A percentile compares a stretch with the other conserved stretches of the same genome.
These are phyloP conservation scores for Sphenodon punctatus DNA, from an alignment of 2,797 vertebrate species.

Conservation along the genomic window DNA sequence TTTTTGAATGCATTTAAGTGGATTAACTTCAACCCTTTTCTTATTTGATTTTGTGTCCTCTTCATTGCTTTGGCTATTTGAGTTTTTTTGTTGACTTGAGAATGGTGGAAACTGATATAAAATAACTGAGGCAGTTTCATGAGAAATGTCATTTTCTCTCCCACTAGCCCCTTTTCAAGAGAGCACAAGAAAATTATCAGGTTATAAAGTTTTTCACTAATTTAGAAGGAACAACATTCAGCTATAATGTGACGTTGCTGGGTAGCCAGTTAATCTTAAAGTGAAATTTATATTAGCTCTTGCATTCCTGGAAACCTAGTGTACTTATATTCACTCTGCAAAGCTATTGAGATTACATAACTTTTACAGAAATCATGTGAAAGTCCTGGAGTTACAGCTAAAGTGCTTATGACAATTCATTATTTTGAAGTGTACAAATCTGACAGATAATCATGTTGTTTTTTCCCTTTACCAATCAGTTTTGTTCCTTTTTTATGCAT, in stretches of 20 bases:
- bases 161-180: conserved; percentile 14
- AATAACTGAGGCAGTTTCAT: background rate
- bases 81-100: too few relatives aligned
- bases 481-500: background rate
- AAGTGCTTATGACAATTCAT: background rate
- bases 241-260: conserved; percentile 27
- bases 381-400: background rate
- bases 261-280: conserved; percentile 41
- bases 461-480: background rate
- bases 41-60: conserved; percentile 10
- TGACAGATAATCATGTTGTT: background rate
- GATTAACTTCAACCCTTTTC: background rate
- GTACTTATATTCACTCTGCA: background rate
- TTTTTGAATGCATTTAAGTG: conserved; percentile 1
- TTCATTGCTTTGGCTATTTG: too few relatives aligned
- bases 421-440: background rate
- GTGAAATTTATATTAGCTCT: conserved; percentile 5
- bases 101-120: too few relatives aligned
- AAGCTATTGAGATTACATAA: background rate
- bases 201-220: conserved; percentile 17
- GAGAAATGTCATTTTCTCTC: conserved; percentile 12
- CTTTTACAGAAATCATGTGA: background rate
- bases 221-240: background rate
- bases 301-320: background rate
- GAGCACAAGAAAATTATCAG: background rate